Evolutionary conservation across 2,888 invertebrate genomes (phyloP), one percentile per base, ranked within the genome.

Genomic region (Mesorhabditis sp.): DNA sequence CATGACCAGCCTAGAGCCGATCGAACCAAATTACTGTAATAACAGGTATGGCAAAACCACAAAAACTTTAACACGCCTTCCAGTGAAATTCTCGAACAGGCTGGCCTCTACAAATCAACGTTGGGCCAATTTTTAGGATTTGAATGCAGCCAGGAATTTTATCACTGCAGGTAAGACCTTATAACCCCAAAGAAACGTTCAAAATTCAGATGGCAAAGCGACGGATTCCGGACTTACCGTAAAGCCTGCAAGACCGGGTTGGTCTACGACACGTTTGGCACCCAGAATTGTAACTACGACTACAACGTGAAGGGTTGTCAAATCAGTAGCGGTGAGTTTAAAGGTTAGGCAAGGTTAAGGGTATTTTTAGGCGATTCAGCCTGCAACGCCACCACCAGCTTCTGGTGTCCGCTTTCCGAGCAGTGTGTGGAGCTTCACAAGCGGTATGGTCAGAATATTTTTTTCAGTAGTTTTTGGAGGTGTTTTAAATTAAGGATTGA

Each of bases 231-330:
- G 41, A 85, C 85, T 4, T 83, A 84, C 68, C 76, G 79, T 66
- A 85, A 85, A 69, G 75, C 72, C 43, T 85, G 85, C 62, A 78
- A 78, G 65, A 76, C 78, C 10, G 78, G 78, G 45, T 77, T 85
- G 28, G 85, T 85, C 2, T 85, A 80, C 71, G 84, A 84, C 70
- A 82, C 83, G 10, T 68, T 76, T 45, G 85, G 85, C 42, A 85
- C 85, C 3, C 84, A 85, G 71, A 85, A 85, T 70, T 85, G 85
- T 68, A 84, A 85, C 72, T 84, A 85, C 72, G 84, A 85, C 69
- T 85, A 80, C 71, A 84, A 85, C 68, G 83, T 85, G 65, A 79
- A 80, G 65, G 83, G 80, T 5, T 85, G 85, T 71, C 80, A 78
- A 43, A 76, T 79, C 41, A 63, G 70, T 62, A 66, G 71, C 65